Conservation (phyloP, 2,888 invertebrate species). For the Drosophila greeni region DNA sequence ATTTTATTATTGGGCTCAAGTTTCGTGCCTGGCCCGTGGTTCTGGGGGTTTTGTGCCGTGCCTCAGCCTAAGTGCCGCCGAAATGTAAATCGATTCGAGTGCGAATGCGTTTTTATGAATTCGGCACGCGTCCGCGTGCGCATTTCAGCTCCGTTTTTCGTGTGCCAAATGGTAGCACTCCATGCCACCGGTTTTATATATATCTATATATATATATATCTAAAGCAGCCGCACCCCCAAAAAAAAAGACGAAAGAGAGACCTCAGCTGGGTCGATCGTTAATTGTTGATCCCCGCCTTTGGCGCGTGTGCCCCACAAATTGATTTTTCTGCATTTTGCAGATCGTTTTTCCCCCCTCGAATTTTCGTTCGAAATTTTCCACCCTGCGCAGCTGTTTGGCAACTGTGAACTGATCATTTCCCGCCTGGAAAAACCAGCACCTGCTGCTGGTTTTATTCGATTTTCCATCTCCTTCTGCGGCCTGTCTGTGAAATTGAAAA, state of each 20-base stretch:
- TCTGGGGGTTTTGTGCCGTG: conserved; percentile 45
- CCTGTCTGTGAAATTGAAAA: conserved; percentile 41
- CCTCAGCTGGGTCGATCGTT: conserved; percentile 39
- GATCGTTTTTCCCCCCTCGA: conserved; percentile 5
- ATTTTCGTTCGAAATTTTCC: not conserved
- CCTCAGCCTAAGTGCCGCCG: conserved; percentile 52
- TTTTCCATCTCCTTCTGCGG: conserved; percentile 2
- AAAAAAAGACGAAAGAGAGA: too few relatives aligned
- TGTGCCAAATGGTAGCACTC: conserved; percentile 32
- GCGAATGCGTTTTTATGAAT: conserved; percentile 69
- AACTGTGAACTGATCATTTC: conserved; percentile 46
- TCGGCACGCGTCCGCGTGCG: conserved; percentile 77
- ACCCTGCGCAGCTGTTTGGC: conserved; percentile 46
- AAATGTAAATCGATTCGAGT: conserved; percentile 71
- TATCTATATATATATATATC: not conserved
- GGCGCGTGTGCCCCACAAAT: conserved; percentile 26
- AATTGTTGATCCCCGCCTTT: conserved; percentile 2
- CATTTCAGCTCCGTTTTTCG: conserved; percentile 51
- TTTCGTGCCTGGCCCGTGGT: conserved; percentile 55
- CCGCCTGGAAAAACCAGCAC: conserved; percentile 14
- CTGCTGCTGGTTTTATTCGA: conserved; percentile 9
- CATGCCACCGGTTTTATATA: conserved; percentile 1
- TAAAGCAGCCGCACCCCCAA: conserved; percentile 17
- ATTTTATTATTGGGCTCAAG: conserved; percentile 55
- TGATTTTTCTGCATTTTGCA: conserved; percentile 29